Conservation (phyloP, 2,888 invertebrate species). For the Pachymerium ferrugineum region DNA sequence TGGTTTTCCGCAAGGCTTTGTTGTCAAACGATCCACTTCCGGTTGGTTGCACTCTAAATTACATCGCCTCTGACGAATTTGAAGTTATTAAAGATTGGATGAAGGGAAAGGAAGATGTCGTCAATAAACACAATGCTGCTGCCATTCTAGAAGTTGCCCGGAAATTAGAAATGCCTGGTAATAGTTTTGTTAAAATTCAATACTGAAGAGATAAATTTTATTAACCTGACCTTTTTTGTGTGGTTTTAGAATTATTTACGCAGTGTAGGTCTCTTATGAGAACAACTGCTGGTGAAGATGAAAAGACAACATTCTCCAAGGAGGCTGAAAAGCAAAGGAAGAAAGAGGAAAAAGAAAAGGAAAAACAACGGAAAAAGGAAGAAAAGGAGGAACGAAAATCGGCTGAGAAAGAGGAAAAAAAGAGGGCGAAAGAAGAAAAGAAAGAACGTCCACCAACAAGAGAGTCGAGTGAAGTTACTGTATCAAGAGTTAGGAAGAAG, state of each 20-base stretch:
- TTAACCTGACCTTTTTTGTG: too few species aligned
- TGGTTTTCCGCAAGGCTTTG: background rate
- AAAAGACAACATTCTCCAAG: background rate
- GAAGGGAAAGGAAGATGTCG: background rate
- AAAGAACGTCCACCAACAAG: background rate
- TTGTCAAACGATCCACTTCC: background rate
- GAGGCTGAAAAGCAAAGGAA: background rate
- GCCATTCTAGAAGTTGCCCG: background rate
- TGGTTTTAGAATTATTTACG: background rate
- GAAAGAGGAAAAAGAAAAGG: background rate
- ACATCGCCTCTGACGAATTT: background rate
- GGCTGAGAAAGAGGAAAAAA: too few species aligned
- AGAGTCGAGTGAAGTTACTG: too few species aligned
- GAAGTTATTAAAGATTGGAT: background rate
- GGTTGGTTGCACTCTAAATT: background rate
- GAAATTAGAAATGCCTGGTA: conserved; percentile 2
- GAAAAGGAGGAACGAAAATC: background rate
- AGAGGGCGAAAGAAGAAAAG: background rate
- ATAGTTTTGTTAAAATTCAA: background rate
- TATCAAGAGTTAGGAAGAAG: too few species aligned
- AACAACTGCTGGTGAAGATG: background rate
- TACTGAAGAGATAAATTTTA: too few species aligned
- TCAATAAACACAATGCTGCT: background rate
- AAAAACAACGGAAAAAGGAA: too few species aligned
- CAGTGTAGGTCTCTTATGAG: background rate